Conservation (phyloP, 2,113 vertebrate species). For the Burhinus oedicnemus region DNA sequence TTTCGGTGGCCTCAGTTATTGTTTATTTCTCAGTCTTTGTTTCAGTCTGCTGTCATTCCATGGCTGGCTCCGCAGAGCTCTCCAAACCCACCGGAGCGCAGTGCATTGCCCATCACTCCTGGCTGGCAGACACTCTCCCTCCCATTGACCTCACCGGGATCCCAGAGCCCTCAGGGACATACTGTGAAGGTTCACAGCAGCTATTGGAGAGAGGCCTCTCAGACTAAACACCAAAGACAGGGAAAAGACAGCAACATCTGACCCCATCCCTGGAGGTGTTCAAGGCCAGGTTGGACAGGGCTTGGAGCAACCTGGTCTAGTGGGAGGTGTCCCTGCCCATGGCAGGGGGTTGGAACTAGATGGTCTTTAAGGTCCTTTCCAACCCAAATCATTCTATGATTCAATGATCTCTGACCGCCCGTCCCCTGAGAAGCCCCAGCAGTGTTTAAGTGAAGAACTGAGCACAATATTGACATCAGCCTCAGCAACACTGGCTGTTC, state of each 20-base stretch:
- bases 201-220: neutral
- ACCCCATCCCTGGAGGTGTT: no score
- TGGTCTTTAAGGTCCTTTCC: no score
- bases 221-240: neutral
- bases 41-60: neutral
- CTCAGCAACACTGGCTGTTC: neutral
- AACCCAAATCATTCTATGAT: no score
- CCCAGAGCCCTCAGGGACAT: neutral
- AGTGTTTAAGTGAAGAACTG: neutral
- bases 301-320: no score
- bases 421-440: neutral
- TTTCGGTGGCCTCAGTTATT: neutral
- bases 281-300: no score
- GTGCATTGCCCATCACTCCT: rapidly evolving
- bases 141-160: neutral
- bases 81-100: rapidly evolving
- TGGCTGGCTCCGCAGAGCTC: neutral
- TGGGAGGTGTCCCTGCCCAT: no score
- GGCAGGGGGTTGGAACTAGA: no score
- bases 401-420: no score
- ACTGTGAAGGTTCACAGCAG: neutral
- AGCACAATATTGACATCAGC: neutral
- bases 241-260: neutral
- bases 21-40: neutral
- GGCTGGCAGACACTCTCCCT: rapidly evolving